Evolutionary conservation across 2,113 vertebrate species (phyloP).

Genomic region (Corvus hawaiiensis): DNA sequence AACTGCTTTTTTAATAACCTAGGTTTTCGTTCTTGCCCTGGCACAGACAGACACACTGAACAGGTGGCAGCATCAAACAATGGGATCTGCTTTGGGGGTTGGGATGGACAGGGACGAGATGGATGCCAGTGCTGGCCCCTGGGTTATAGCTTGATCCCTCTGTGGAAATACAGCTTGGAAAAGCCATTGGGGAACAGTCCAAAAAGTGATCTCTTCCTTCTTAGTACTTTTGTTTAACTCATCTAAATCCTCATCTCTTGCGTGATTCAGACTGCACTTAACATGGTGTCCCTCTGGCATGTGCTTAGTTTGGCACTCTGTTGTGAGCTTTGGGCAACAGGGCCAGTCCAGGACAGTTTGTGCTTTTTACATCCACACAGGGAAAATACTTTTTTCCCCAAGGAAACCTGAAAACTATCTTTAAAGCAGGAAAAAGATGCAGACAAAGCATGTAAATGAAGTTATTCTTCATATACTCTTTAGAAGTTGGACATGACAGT

Average conservation of each 20-base stretch:
- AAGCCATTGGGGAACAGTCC: background rate
- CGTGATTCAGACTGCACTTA: background rate
- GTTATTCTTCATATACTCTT: background rate
- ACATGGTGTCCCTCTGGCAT: rapidly evolving
- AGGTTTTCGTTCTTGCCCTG: background rate
- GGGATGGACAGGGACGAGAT: background rate
- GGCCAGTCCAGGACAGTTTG: background rate
- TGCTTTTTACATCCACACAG: background rate
- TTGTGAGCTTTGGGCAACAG: background rate
- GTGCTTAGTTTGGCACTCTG: background rate
- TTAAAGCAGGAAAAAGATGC: background rate
- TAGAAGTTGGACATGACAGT: background rate
- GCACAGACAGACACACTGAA: background rate
- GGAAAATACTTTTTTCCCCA: background rate
- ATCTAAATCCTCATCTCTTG: background rate
- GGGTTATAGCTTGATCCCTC: background rate
- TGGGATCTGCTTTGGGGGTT: background rate
- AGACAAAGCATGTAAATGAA: background rate
- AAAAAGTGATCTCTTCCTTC: background rate
- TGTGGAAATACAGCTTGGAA: background rate
- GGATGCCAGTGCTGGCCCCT: background rate
- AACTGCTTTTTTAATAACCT: slow-evolving; percentile 54
- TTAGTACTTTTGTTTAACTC: background rate
- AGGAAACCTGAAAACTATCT: background rate
- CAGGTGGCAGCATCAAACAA: background rate